These are phyloP conservation scores for Malacosoma neustria DNA, from an alignment of 2,888 invertebrate species.

Conservation along the genomic window DNA sequence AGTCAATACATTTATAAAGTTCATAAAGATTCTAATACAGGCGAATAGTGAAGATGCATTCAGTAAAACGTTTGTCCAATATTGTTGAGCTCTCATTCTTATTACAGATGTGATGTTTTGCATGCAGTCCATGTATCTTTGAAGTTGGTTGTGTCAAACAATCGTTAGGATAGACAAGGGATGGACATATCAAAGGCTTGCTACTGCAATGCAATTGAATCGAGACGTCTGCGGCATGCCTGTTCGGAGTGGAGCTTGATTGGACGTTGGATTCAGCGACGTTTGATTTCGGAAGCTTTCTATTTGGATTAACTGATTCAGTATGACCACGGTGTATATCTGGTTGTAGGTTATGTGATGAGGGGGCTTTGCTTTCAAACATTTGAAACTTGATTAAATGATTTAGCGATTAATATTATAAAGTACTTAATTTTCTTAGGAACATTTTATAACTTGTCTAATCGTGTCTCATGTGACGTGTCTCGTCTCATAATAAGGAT, in stretches of 20 bases:
- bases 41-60: constrained; percentile 51
- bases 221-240: constrained; percentile 62
- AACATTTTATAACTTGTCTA: too few relatives aligned
- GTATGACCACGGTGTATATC: too few relatives aligned
- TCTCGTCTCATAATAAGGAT: too few relatives aligned
- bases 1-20: too few relatives aligned
- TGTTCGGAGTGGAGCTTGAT: constrained; percentile 62
- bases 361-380: too few relatives aligned
- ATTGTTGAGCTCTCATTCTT: constrained; percentile 26
- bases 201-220: constrained; percentile 68
- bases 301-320: constrained; percentile 22
- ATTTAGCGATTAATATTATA: too few relatives aligned
- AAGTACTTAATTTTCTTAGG: too few relatives aligned
- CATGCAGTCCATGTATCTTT: constrained; percentile 32
- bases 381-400: too few relatives aligned
- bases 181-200: constrained; percentile 71
- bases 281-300: constrained; percentile 47
- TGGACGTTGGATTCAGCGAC: constrained; percentile 55
- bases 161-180: constrained; percentile 70
- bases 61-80: constrained; percentile 42
- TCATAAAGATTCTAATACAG: too few relatives aligned
- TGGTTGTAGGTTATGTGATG: too few relatives aligned
- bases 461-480: too few relatives aligned
- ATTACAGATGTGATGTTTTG: constrained; percentile 4
- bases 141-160: constrained; percentile 43